These are phyloP conservation scores for Thrips palmi DNA, from an alignment of 1,140 invertebrate genomes.

Conservation along the genomic window DNA sequence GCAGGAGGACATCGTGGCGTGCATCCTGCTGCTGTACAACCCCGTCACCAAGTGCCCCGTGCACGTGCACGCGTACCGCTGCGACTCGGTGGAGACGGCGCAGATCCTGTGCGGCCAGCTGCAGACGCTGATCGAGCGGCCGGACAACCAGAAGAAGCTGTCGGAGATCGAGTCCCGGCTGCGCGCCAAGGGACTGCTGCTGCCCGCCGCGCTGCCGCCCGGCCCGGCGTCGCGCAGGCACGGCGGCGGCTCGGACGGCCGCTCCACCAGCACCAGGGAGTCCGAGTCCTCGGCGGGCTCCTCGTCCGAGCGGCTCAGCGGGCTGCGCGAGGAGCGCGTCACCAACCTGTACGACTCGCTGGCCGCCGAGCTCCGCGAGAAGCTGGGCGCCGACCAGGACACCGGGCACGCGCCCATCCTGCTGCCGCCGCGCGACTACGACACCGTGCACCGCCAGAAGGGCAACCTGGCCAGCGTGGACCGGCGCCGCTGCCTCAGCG, in stretches of 20 bases:
- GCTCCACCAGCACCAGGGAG: constrained; percentile 42
- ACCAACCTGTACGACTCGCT: constrained; percentile 72
- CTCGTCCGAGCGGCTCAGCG: constrained; percentile 10
- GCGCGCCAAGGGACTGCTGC: constrained; percentile 25
- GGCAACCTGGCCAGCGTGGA: constrained; percentile 71
- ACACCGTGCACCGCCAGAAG: constrained; percentile 65
- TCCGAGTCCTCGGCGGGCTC: constrained; percentile 42
- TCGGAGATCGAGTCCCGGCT: constrained; percentile 51
- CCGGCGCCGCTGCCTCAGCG: constrained; percentile 46
- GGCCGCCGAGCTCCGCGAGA: constrained; percentile 75
- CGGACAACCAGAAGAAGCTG: constrained; percentile 74
- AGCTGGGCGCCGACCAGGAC: constrained; percentile 38
- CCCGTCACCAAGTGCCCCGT: constrained; percentile 72
- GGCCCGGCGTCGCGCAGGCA: background rate
- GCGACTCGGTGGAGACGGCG: constrained; percentile 85
- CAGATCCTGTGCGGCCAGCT: constrained; percentile 64
- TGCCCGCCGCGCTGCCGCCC: constrained; percentile 2
- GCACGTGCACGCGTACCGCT: constrained; percentile 89
- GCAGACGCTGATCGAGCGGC: constrained; percentile 57
- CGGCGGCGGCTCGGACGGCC: constrained; percentile 9
- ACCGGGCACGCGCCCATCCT: constrained; percentile 48
- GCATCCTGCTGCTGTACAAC: constrained; percentile 75
- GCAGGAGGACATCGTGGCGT: constrained; percentile 78
- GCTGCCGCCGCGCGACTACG: constrained; percentile 82
- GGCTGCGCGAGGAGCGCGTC: constrained; percentile 26